Evolutionary conservation across 1,140 invertebrate species (phyloP), one percentile per base, ranked within the genome.

Genomic region (Drosophila fuyamai): DNA sequence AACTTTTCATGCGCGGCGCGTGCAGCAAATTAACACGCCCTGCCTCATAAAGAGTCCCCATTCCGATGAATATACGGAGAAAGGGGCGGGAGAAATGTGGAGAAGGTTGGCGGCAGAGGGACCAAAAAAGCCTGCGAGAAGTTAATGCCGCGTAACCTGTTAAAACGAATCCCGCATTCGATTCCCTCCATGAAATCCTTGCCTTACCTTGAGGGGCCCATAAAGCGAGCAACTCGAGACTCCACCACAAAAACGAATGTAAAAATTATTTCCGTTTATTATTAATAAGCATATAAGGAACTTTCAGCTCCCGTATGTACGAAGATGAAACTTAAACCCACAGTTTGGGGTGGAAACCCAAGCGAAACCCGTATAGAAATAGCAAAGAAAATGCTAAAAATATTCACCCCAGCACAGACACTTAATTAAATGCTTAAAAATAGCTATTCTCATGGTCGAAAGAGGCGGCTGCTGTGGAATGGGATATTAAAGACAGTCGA

Each of bases 11-110:
- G 61, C 40, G 16, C 38, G 35, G 67, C 81, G 77, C 81, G 81
- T 85, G 81, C 63, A 60, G 55, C 72, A 85, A 84, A 84, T 84
- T 84, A 85, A 81, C 66, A 70, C 54, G 57, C 27, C 65, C 36
- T 61, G 58, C 46, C 67, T 18, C 72, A 68, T 65, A 72, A 81
- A 84, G 40, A 76, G 51, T 27, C 51, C 50, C 50, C 55, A 47
- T 67, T 1, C 65, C 65, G 38, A 44, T 18, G 65, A 66, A 53
- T 27, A 53, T 65, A 65, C 35, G 1, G 27, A 0, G 6, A 38
- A 14, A 32, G 35, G 14, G 36, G 6, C 14, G 7, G 40, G 2
- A 9, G 35, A 3, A n/a, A 14, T 35, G 8, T 8, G 29, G n/a
- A n/a, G 41, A 13, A 14, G 35, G 23, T 10, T n/a, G 50, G 14